Conservation (phyloP, 2,797 vertebrate species). For the Apodemus agrarius region DNA sequence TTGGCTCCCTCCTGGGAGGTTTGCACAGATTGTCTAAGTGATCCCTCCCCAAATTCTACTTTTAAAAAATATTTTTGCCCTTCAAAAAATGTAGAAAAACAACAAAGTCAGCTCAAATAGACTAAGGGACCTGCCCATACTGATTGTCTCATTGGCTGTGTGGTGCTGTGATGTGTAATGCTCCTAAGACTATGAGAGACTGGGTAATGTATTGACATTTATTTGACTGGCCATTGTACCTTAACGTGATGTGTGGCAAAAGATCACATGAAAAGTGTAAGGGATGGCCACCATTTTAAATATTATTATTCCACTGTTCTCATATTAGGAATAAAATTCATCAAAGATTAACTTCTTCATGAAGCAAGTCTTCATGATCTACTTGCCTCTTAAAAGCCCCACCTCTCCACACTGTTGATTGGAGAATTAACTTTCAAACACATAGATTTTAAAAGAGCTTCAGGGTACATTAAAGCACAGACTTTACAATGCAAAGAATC, state of each 20-base stretch:
- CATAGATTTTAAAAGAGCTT: neutral
- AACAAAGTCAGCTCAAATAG: neutral
- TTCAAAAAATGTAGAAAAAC: neutral
- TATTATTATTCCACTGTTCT: neutral
- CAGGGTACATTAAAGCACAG: neutral
- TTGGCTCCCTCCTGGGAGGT: neutral
- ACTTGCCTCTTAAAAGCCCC: neutral
- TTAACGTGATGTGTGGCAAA: neutral
- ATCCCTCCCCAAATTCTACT: neutral
- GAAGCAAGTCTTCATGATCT: neutral
- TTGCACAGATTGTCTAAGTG: neutral
- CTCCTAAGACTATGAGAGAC: neutral
- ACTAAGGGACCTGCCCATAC: neutral
- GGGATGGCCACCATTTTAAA: neutral
- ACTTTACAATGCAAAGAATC: neutral
- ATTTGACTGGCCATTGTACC: neutral
- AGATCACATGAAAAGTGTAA: too few relatives aligned
- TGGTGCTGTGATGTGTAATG: neutral
- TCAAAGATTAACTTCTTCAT: neutral
- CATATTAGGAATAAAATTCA: neutral
- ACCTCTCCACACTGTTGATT: neutral
- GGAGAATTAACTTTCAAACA: neutral
- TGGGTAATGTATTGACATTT: too few relatives aligned
- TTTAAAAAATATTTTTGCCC: neutral
- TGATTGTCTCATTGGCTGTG: neutral